Conservation (phyloP, 2,797 vertebrate genomes). For the Borostomias antarcticus region DNA sequence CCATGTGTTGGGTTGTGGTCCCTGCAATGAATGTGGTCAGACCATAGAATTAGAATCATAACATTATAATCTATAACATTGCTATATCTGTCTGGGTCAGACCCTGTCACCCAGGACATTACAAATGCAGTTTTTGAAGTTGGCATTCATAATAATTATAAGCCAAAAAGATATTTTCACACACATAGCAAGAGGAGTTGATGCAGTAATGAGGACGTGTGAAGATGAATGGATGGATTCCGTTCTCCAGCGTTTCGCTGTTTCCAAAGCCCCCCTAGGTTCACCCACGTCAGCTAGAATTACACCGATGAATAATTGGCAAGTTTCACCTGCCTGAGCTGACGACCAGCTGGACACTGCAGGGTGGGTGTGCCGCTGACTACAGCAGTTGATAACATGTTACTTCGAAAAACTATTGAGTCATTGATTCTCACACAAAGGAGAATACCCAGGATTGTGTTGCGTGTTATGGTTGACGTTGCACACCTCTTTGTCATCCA, state of each 20-base stretch:
- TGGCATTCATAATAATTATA: background rate
- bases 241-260: background rate
- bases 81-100: too few species aligned
- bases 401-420: too few species aligned
- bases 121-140: too few species aligned
- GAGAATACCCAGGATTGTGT: too few species aligned
- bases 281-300: conserved; percentile 11
- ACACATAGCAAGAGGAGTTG: background rate
- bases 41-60: too few species aligned
- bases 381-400: too few species aligned
- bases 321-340: background rate
- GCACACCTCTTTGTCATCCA: too few species aligned
- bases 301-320: conserved; percentile 13
- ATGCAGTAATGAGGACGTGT: background rate
- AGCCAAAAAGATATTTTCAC: background rate
- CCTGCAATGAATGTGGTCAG: too few species aligned
- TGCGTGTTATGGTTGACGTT: too few species aligned
- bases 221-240: background rate
- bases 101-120: too few species aligned
- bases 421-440: too few species aligned
- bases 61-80: too few species aligned
- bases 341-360: conserved; percentile 3
- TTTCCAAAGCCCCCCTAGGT: conserved; percentile 3
- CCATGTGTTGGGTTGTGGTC: background rate
- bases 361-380: background rate